Base-by-base conservation (phyloP, 1,140 invertebrate species). In the Augochlora pura region DNA sequence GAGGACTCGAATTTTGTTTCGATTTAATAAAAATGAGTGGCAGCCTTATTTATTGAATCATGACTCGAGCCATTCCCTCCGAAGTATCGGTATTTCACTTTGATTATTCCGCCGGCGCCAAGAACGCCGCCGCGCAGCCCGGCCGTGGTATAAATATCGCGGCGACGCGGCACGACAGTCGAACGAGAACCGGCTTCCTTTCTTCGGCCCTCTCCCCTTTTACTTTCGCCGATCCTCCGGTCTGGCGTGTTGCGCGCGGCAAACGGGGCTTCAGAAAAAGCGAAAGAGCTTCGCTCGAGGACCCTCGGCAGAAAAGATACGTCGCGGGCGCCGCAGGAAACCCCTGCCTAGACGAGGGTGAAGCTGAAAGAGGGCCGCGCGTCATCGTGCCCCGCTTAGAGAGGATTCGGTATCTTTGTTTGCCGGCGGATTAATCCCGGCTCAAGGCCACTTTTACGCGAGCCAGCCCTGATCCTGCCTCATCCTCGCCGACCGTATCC, bases 341-440 rank as follows among this genome's bases (percentile, higher is more conserved):
- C 21, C 23, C 21, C 9, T n/a, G 54, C 42, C 42, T 21, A n/a
- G 65, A 49, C n/a, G 59, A 65, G 39, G 80, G 81, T 62, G 71
- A 68, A 23, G 59, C 66, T 66, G 69, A 71, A 76, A 39, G 38
- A 27, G 72, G 76, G 39, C 16, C 71, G 62, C 18, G 49, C 75
- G 64, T 81, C 76, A 76, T 79, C 64, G 85, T 57, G 57, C 14
- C 60, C 16, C 65, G 52, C 69, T 73, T 42, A 85, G 83, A 87
- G 65, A 73, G 86, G 78, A 86, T 86, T 84, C 75, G 42, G 59
- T 66, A 76, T 67, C 82, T 83, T 84, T 84, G 84, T 87, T 84
- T 84, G 81, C 66, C 23, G 69, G 52, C 59, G 80, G 83, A 85
- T 85, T 78, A 80, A 81, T 77, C 76, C 62, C 42, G 42, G 57